Percentiles rank a stretch among this genome's conserved stretches.
These are phyloP conservation scores for Periophthalmodon schlosseri DNA, from an alignment of 2,113 vertebrate genomes.

Conservation along the genomic window DNA sequence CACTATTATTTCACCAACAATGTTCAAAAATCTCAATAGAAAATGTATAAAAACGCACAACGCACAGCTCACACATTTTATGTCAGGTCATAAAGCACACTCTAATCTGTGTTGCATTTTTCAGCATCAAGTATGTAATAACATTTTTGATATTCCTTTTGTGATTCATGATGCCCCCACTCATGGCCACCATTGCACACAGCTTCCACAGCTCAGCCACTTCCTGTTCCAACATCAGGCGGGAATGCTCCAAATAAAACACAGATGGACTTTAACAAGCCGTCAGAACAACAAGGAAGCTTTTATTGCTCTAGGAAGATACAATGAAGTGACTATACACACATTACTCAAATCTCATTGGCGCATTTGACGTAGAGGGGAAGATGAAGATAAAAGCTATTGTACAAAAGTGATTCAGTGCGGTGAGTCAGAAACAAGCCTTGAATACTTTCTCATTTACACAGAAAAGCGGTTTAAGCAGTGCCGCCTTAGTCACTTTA, in stretches of 20 bases:
- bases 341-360: conserved; percentile 16
- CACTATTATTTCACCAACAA: too few relatives aligned
- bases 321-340: conserved; percentile 17
- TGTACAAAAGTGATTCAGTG: conserved; percentile 28
- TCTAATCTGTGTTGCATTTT: neutral
- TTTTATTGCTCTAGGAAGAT: conserved; percentile 27
- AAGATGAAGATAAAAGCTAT: conserved; percentile 6
- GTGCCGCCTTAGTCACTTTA: neutral
- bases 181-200: conserved; percentile 36
- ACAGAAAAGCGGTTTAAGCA: neutral
- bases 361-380: conserved; percentile 11
- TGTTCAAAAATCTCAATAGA: too few relatives aligned
- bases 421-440: conserved; percentile 14
- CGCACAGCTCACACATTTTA: neutral
- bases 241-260: conserved; percentile 40
- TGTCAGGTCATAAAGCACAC: neutral
- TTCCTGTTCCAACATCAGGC: conserved; percentile 53
- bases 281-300: conserved; percentile 18
- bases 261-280: conserved; percentile 35
- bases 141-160: conserved; percentile 19
- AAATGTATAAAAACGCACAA: neutral
- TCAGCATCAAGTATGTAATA: conserved; percentile 29
- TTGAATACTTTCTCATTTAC: conserved; percentile 23
- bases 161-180: conserved; percentile 53
- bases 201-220: conserved; percentile 48